These are phyloP conservation scores for Pseudochirops cupreus DNA, from an alignment of 2,797 vertebrate genomes.

Conservation along the genomic window DNA sequence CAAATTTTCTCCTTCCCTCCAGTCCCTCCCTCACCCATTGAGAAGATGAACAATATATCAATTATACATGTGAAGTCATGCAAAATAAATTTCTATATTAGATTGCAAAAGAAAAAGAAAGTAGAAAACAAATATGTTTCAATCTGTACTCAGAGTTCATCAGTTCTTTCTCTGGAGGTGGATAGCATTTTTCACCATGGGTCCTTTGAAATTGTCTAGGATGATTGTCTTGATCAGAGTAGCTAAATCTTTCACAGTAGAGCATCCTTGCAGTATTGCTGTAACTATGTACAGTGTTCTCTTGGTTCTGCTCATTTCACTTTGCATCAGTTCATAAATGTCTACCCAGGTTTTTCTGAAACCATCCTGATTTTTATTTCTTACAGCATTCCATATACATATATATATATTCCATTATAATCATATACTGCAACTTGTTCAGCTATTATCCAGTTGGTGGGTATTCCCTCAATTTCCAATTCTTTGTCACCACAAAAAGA, in stretches of 20 bases:
- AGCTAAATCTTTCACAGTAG: not conserved
- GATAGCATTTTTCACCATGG: not conserved
- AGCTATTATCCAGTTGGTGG: not conserved
- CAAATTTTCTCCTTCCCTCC: not conserved
- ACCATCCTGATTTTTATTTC: not conserved
- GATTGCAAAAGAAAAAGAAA: not conserved
- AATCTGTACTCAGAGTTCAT: not conserved
- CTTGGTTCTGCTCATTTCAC: not conserved
- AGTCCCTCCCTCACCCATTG: not conserved
- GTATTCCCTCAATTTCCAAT: not conserved
- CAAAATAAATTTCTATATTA: not conserved
- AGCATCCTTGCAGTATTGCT: not conserved
- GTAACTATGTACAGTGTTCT: not conserved
- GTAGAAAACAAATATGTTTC: not conserved
- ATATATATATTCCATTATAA: not conserved
- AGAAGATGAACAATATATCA: not conserved
- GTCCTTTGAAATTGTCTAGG: not conserved
- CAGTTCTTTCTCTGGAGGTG: not conserved
- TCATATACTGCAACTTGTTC: not conserved
- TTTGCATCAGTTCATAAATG: not conserved
- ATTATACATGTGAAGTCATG: not conserved
- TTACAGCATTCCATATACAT: not conserved
- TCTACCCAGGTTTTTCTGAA: not conserved
- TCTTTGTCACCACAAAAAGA: not conserved
- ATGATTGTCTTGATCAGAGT: not conserved